Evolutionary conservation across 2,888 invertebrate species (phyloP).

Genomic region (Anodontia alba): DNA sequence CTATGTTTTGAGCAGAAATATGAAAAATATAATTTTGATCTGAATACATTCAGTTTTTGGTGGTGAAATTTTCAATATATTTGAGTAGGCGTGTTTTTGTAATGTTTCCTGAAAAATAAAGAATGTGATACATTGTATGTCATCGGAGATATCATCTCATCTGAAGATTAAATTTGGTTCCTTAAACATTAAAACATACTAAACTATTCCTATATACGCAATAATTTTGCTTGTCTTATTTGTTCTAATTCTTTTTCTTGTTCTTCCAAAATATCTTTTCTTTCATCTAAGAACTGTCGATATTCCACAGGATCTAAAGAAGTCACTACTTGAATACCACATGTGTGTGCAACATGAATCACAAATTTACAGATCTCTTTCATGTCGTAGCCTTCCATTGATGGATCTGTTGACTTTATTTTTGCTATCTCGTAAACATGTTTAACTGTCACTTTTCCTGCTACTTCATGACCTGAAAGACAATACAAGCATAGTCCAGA

Average conservation of each 20-base stretch:
- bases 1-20: too few species aligned
- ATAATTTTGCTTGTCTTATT: conserved; percentile 95
- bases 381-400: conserved; percentile 73
- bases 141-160: too few species aligned
- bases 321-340: conserved; percentile 94
- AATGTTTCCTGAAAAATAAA: too few species aligned
- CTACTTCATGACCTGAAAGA: conserved; percentile 88
- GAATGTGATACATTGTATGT: too few species aligned
- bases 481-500: conserved; percentile 5
- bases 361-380: conserved; percentile 90
- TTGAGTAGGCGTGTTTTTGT: too few species aligned
- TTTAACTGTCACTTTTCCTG: conserved; percentile 96
- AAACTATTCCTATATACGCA: conserved; percentile 88
- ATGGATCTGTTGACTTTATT: conserved; percentile 96
- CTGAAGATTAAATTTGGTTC: too few species aligned
- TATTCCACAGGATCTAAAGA: conserved; percentile 93
- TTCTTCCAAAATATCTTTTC: conserved; percentile 89
- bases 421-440: conserved; percentile 99
- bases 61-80: too few species aligned
- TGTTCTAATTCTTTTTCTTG: conserved; percentile 92
- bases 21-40: too few species aligned
- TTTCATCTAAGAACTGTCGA: conserved; percentile 90
- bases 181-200: too few species aligned
- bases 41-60: too few species aligned
- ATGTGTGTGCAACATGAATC: conserved; percentile 91